Percentiles rank a stretch among this genome's conserved stretches.
phyloP scores from a whole-genome alignment of 2,797 vertebrate species.

The Channallabes apus region DNA sequence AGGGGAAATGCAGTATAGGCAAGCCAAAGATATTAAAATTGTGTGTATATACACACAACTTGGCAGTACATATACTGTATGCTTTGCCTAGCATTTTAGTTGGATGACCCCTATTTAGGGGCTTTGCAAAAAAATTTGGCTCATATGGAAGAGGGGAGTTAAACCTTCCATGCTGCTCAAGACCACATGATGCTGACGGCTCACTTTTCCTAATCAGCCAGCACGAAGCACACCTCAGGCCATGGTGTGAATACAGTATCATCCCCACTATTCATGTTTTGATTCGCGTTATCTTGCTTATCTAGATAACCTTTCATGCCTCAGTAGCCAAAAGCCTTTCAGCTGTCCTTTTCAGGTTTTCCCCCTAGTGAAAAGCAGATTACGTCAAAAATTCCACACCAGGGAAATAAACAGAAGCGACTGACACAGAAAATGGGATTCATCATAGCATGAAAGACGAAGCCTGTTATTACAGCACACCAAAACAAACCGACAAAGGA shows the following conservation, averaged over 20 bases:
- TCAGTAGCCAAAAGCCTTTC: neutral
- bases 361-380: neutral
- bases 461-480: slow-evolving; percentile 33
- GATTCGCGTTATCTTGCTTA: neutral
- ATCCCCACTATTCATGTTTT: neutral
- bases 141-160: slow-evolving; percentile 32
- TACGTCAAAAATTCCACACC: slow-evolving; percentile 7
- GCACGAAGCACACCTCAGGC: slow-evolving; percentile 19
- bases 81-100: neutral
- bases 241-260: slow-evolving; percentile 20
- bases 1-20: too few species aligned
- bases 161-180: slow-evolving; percentile 37
- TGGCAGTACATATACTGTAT: neutral
- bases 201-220: slow-evolving; percentile 39
- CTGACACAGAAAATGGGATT: slow-evolving; percentile 39
- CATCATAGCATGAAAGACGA: slow-evolving; percentile 30
- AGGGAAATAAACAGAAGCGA: slow-evolving; percentile 24
- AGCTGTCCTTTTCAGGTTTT: neutral
- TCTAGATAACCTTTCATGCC: neutral
- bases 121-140: slow-evolving; percentile 20
- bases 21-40: too few species aligned
- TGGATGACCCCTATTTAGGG: slow-evolving; percentile 4
- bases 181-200: slow-evolving; percentile 41
- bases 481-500: slow-evolving; percentile 33
- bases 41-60: neutral